Base-by-base conservation (phyloP, 2,797 vertebrate genomes). In the Brotogeris chrysoptera region DNA sequence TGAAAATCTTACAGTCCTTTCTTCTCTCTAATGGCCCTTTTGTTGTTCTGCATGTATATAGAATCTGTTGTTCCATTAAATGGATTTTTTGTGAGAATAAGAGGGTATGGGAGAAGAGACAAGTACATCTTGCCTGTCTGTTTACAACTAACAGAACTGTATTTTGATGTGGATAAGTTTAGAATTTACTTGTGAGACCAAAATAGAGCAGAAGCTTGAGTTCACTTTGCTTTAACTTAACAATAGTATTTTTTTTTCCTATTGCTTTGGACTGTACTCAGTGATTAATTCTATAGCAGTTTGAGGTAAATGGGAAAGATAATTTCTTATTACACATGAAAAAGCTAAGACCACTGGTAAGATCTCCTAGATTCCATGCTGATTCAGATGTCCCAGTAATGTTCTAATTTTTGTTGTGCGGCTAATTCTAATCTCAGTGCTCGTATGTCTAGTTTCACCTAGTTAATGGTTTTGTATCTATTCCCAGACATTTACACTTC, bases 231-330 rank as follows among this genome's bases (percentile, higher is more conserved):
- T 69, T 4, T 70, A 74, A 69, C 18, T 77, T 77, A 74, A 30
- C 20, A 59, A 13, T 8, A 57, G 13, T 19, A 15, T 3, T 57
- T 64, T 91, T 90, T 59, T 8, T 64, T 68, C 76, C 24, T 66
- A 0, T 43, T 85, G 17, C 20, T 76, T 83, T 70, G n/a, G 24
- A 36, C 8, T 84, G 9, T 68, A 59, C 52, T 23, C 30, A 32
- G 16, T 44, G 57, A 72, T 95, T 94, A 93, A 92, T 86, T 91
- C 53, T 95, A 38, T 90, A 63, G 79, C 77, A 92, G 73, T 95
- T 84, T 92, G 91, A 81, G 46, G 63, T 93, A 96, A 93, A 92
- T 83, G 44, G 59, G 36, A 88, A 46, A 59, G 59, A 64, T 36
- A 90, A 92, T 86, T 94, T 39, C 39, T 59, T 83, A 88, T 69